Percentiles rank a stretch among this genome's conserved stretches.
phyloP scores from a whole-genome alignment of 2,888 invertebrate genomes.

The Dasysyrphus albostriatus region DNA sequence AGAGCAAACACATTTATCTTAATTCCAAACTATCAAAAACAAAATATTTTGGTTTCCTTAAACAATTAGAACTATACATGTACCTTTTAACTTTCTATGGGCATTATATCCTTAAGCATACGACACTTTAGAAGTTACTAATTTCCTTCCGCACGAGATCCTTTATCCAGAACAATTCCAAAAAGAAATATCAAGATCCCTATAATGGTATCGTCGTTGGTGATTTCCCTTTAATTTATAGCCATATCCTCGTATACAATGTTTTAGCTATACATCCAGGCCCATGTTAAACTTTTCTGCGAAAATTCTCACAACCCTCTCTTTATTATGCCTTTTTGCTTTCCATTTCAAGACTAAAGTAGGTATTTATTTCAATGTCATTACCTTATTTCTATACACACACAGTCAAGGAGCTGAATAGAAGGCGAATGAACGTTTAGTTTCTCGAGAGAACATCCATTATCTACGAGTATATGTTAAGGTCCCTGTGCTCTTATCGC shows the following conservation, averaged over 20 bases:
- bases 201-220: slow-evolving; percentile 4
- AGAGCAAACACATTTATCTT: slow-evolving; percentile 23
- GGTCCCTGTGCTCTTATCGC: slow-evolving; percentile 7
- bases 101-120: slow-evolving; percentile 20
- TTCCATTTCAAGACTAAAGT: background rate
- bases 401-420: slow-evolving; percentile 14
- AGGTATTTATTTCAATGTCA: slow-evolving; percentile 41
- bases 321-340: background rate
- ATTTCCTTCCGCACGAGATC: slow-evolving; percentile 39
- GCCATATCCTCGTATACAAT: slow-evolving; percentile 31
- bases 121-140: slow-evolving; percentile 43
- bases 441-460: slow-evolving; percentile 36
- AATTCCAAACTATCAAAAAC: slow-evolving; percentile 31
- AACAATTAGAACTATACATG: slow-evolving; percentile 35
- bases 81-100: slow-evolving; percentile 10
- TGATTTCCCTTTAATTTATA: slow-evolving; percentile 53
- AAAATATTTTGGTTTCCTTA: slow-evolving; percentile 1
- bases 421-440: slow-evolving; percentile 9
- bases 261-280: background rate
- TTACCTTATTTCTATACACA: background rate
- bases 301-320: slow-evolving; percentile 20
- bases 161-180: background rate
- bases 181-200: slow-evolving; percentile 1
- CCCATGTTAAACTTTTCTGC: slow-evolving; percentile 40
- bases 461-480: background rate